Evolutionary conservation across 2,888 invertebrate genomes (phyloP).

Genomic region (Malachius bipustulatus): DNA sequence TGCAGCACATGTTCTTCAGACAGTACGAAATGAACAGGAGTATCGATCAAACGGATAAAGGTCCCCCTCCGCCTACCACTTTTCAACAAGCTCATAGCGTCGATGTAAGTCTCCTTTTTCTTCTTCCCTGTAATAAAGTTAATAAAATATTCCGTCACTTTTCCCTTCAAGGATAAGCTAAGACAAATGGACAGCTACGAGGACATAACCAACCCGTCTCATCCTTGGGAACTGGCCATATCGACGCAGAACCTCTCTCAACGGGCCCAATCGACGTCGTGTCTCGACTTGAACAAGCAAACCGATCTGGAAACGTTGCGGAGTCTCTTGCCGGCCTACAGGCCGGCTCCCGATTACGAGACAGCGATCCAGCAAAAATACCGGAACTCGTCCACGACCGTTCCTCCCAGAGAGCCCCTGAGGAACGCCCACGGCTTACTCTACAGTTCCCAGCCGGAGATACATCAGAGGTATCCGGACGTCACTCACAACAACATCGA

Average conservation of each 20-base stretch:
- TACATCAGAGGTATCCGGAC: conserved; percentile 57
- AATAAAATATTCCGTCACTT: conserved; percentile 1
- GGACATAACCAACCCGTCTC: conserved; percentile 28
- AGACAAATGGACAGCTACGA: conserved; percentile 33
- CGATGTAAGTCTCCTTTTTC: conserved; percentile 34
- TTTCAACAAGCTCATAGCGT: conserved; percentile 41
- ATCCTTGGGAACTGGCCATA: conserved; percentile 35
- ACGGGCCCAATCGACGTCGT: conserved; percentile 53
- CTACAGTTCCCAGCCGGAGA: conserved; percentile 65
- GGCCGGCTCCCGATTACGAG: conserved; percentile 91
- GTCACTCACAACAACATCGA: conserved; percentile 46
- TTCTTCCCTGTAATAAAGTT: too few species aligned
- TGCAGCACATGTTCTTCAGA: conserved; percentile 84
- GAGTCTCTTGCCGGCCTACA: conserved; percentile 69
- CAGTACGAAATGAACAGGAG: conserved; percentile 50
- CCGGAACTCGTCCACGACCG: conserved; percentile 44
- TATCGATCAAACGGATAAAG: conserved; percentile 23
- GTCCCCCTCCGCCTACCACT: conserved; percentile 24
- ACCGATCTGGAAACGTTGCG: conserved; percentile 48
- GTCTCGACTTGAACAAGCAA: conserved; percentile 45
- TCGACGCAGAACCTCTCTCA: conserved; percentile 36
- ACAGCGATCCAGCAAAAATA: conserved; percentile 83
- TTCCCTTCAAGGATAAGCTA: conserved; percentile 16
- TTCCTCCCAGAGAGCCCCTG: conserved; percentile 41
- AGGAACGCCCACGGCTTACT: conserved; percentile 40